These are phyloP conservation scores for Zophobas atratus DNA, from an alignment of 1,140 invertebrate species.

Conservation along the genomic window DNA sequence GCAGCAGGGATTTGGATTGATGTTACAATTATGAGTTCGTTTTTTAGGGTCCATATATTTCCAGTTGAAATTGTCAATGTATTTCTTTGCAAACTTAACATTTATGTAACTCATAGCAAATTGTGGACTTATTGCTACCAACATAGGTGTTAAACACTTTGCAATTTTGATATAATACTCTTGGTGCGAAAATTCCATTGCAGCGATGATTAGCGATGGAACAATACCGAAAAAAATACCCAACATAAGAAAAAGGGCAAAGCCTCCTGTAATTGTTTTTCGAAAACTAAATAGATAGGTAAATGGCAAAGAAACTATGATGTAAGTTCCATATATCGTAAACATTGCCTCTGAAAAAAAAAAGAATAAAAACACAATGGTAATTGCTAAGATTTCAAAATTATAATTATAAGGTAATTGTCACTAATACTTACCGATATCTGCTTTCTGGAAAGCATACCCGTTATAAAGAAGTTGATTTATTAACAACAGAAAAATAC, in stretches of 20 bases:
- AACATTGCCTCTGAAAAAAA: conserved; percentile 55
- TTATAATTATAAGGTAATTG: conserved; percentile 20
- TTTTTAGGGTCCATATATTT: conserved; percentile 47
- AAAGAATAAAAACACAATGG: no score
- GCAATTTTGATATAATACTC: conserved; percentile 53
- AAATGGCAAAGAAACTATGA: conserved; percentile 59
- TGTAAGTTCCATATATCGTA: conserved; percentile 57
- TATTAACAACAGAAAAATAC: no score
- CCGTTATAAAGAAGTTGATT: no score
- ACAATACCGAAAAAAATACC: conserved; percentile 61
- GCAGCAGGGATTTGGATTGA: conserved; percentile 57
- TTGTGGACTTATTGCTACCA: conserved; percentile 57
- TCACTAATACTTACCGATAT: background rate
- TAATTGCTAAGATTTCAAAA: background rate
- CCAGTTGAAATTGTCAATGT: conserved; percentile 60
- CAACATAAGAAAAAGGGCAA: conserved; percentile 57
- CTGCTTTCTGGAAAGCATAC: no score
- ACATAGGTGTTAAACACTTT: conserved; percentile 49
- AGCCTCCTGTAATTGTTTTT: conserved; percentile 58
- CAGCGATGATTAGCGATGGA: conserved; percentile 54
- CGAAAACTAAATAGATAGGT: conserved; percentile 62
- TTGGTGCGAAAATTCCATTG: conserved; percentile 54
- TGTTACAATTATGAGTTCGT: conserved; percentile 43
- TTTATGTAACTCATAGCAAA: conserved; percentile 56
- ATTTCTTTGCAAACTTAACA: conserved; percentile 57